phyloP scores from a whole-genome alignment of 2,113 vertebrate species.

The Phrynosoma blainvillii region DNA sequence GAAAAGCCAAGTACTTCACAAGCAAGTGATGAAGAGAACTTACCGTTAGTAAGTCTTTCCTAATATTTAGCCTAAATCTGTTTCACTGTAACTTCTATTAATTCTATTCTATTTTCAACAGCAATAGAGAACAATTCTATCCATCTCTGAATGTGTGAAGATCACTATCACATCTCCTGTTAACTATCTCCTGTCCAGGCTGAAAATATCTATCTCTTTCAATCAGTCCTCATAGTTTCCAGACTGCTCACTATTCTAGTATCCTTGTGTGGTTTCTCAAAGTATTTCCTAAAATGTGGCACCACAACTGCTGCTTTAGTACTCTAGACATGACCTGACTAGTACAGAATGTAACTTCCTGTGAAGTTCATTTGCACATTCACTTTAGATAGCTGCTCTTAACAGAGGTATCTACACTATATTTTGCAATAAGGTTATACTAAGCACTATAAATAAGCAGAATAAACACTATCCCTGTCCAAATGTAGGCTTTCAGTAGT shows the following conservation, averaged over 20 bases:
- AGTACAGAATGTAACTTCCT: too few species aligned
- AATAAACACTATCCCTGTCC: background rate
- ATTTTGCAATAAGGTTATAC: background rate
- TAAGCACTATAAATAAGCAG: background rate
- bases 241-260: background rate
- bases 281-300: background rate
- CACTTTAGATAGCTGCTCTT: background rate
- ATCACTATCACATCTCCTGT: background rate
- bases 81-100: background rate
- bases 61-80: background rate
- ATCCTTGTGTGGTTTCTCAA: background rate
- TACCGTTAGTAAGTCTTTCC: background rate
- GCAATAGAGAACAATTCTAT: background rate
- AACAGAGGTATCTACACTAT: background rate
- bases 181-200: background rate
- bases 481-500: background rate
- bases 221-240: background rate
- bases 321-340: background rate
- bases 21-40: too few species aligned
- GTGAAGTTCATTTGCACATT: background rate
- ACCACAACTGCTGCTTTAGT: background rate
- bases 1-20: too few species aligned
- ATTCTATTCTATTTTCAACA: background rate
- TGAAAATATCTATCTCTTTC: background rate
- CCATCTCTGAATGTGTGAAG: background rate